Evolutionary conservation across 53 echinoderm and acorn worm genomes (phyloP), one percentile per base, ranked within the genome.

Genomic region (Henricia sp.): DNA sequence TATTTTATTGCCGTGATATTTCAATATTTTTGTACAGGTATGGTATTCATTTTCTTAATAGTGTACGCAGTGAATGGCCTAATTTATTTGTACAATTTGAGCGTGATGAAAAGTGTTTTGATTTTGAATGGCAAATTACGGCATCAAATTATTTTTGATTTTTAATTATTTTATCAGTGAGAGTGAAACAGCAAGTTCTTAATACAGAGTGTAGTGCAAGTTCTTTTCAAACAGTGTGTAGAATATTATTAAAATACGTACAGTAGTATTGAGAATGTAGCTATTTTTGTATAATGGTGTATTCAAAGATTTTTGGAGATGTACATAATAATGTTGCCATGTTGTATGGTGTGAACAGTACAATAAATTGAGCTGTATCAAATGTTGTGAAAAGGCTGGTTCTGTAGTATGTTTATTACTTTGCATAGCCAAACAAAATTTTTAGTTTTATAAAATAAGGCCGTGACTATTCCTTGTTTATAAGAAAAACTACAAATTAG

Each of bases 11-110:
- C 25, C 10, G 70, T 80, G 80, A 44, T 44, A 46, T 63, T 80
- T 2, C 34, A 80, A 37, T 80, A 80, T 80, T 80, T 80, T 63
- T 80, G 63, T 80, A 80, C 32, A 63, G 80, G 46, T 42, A 44
- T 71, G 25, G 26, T 27, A 44, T 44, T 60, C 32, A 9, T 32
- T 60, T 73, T 80, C 64, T 46, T 29, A n/a, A 37, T 43, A 64
- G 62, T 64, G 77, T 77, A 77, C 32, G 32, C 27, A 80, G 57
- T 63, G 32, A 17, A 32, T 20, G 62, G 30, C 80, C 62, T 80
- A 80, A 63, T 16, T 77, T 77, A 80, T 80, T 57, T 80, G 80
- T 80, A 80, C 64, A 80, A 63, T 80, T 64, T 63, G 46, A 37
- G 63, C 64, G 80, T 80, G 62, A 50, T 80, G 63, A 42, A 63